A percentile compares a stretch with the other conserved stretches of the same genome.
These are phyloP conservation scores for Botia kubotai DNA, from an alignment of 2,797 vertebrate species.

Conservation along the genomic window DNA sequence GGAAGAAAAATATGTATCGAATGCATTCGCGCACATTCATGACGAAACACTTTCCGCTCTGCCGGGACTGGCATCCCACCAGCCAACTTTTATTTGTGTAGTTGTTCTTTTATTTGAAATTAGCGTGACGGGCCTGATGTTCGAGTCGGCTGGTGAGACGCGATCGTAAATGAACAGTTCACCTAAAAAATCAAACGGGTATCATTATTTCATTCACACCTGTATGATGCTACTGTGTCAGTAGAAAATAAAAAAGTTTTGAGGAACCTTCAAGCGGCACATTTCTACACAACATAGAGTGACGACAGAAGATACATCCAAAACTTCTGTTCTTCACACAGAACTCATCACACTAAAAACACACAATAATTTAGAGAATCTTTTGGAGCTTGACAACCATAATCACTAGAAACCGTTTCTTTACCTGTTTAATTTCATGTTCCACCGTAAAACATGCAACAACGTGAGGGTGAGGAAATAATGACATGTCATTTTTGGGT, in stretches of 20 bases:
- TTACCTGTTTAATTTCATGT: too few relatives aligned
- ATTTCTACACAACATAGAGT: too few relatives aligned
- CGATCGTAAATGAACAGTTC: background rate
- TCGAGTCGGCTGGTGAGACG: background rate
- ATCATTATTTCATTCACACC: background rate
- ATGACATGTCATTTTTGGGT: background rate
- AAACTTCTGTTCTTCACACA: background rate
- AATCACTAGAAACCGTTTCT: too few relatives aligned
- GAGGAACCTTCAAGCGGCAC: background rate
- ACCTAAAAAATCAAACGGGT: background rate
- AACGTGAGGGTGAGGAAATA: slow-evolving; percentile 17
- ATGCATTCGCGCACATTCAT: background rate
- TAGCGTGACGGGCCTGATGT: background rate
- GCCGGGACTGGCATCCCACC: background rate
- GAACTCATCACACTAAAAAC: background rate
- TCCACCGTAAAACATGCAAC: background rate
- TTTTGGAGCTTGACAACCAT: too few relatives aligned
- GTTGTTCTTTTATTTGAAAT: background rate
- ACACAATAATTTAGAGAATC: too few relatives aligned
- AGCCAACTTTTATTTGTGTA: background rate
- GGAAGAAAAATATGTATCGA: background rate
- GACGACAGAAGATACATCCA: too few relatives aligned
- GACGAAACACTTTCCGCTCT: background rate
- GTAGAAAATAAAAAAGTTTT: background rate
- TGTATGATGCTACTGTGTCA: background rate